Evolutionary conservation across 2,888 invertebrate species (phyloP).

Genomic region (Aleiodes testaceus): DNA sequence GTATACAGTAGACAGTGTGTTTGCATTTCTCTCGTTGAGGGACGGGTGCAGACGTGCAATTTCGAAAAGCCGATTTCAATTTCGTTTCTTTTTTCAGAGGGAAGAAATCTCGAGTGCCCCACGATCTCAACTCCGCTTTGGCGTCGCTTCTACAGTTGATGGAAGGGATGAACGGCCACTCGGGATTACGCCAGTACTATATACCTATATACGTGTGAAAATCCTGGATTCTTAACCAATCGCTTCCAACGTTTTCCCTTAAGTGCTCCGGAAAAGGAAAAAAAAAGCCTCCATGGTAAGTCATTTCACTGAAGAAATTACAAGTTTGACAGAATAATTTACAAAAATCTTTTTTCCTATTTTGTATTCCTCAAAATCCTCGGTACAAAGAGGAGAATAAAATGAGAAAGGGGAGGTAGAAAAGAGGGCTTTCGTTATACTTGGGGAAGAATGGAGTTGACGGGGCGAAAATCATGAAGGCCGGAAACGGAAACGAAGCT

Average conservation of each 20-base stretch:
- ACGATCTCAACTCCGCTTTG: constrained; percentile 41
- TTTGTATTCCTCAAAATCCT: not conserved
- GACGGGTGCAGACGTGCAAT: constrained; percentile 62
- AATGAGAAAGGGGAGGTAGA: not conserved
- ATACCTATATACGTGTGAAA: constrained; percentile 61
- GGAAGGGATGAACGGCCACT: constrained; percentile 48
- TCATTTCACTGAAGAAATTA: not conserved
- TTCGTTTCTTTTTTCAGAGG: constrained; percentile 63
- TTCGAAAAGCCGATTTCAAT: constrained; percentile 72
- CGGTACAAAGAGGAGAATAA: constrained; percentile 17
- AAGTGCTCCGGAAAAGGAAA: constrained; percentile 15
- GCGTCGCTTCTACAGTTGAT: constrained; percentile 34
- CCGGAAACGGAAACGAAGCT: constrained; percentile 67
- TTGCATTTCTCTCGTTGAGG: constrained; percentile 68
- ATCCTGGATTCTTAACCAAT: constrained; percentile 55
- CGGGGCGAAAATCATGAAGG: constrained; percentile 65
- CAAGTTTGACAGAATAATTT: not conserved
- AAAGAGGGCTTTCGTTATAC: constrained; percentile 10
- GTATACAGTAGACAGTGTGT: constrained; percentile 58
- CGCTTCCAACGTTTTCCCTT: constrained; percentile 19
- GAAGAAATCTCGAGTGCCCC: constrained; percentile 62
- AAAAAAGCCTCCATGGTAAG: not conserved
- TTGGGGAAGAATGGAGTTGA: constrained; percentile 63
- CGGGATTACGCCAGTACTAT: constrained; percentile 60
- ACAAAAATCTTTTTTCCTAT: not conserved